These are phyloP conservation scores for Erpobdella octoculata DNA, from an alignment of 2,888 invertebrate species.

Conservation along the genomic window DNA sequence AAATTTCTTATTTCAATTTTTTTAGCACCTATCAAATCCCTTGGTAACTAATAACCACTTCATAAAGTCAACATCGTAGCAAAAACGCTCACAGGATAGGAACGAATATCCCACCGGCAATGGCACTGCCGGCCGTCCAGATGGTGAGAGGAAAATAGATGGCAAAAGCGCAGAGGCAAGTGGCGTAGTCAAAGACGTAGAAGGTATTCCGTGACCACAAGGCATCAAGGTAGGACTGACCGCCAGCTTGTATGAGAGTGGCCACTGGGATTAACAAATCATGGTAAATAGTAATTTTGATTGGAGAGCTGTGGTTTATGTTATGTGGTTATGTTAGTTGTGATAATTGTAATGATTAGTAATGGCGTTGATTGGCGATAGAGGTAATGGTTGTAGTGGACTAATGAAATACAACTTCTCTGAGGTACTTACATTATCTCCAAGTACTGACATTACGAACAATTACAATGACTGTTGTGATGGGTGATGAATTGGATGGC, in stretches of 20 bases:
- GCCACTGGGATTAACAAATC: too few species aligned
- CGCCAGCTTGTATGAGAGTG: conserved; percentile 39
- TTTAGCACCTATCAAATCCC: not conserved
- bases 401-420: not conserved
- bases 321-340: not conserved
- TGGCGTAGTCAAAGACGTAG: conserved; percentile 39
- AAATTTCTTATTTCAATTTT: not conserved
- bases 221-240: conserved; percentile 43
- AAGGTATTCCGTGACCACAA: conserved; percentile 43
- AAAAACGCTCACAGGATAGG: conserved; percentile 35
- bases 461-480: too few species aligned
- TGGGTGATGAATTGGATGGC: too few species aligned
- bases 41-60: not conserved
- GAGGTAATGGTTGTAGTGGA: not conserved
- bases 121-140: conserved; percentile 36
- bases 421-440: too few species aligned
- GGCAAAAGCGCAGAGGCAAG: conserved; percentile 31
- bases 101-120: conserved; percentile 38
- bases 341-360: not conserved
- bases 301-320: not conserved
- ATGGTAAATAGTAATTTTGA: not conserved
- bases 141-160: conserved; percentile 36
- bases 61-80: not conserved
- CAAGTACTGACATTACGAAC: too few species aligned
- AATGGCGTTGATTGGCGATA: not conserved